Percentiles rank a stretch among this genome's conserved stretches.
phyloP scores from a whole-genome alignment of 1,140 invertebrate species.

The Drosophila kohkoa region DNA sequence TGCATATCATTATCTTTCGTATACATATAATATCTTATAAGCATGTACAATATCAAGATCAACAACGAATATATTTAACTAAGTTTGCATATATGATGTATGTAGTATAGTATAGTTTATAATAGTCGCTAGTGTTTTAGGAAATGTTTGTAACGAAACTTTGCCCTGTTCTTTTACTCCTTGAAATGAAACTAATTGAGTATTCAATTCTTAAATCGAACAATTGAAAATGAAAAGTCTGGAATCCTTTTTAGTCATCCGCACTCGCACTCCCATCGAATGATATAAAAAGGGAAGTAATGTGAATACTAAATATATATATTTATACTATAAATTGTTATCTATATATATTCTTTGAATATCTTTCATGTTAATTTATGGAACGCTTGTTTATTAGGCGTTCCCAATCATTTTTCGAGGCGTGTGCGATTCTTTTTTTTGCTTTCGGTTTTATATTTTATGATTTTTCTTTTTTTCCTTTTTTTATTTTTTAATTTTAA shows the following conservation, averaged over 20 bases:
- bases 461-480: conserved; percentile 19
- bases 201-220: conserved; percentile 35
- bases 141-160: conserved; percentile 26
- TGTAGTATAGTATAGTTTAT: conserved; percentile 14
- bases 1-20: conserved; percentile 3
- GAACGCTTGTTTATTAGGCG: conserved; percentile 46
- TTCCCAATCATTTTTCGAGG: conserved; percentile 58
- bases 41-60: conserved; percentile 13
- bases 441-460: neutral
- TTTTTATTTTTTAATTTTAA: conserved; percentile 40
- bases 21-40: conserved; percentile 8
- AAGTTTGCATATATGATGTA: conserved; percentile 3
- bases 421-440: conserved; percentile 36
- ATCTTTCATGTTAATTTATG: conserved; percentile 56
- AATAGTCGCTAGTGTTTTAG: conserved; percentile 9
- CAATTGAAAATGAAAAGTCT: conserved; percentile 48
- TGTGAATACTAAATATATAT: conserved; percentile 47
- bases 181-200: conserved; percentile 26
- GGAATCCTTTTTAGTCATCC: conserved; percentile 31
- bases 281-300: conserved; percentile 29
- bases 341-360: conserved; percentile 45
- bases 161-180: conserved; percentile 7
- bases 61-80: conserved; percentile 18
- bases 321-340: conserved; percentile 31
- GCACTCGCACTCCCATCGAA: conserved; percentile 1